Percentiles rank a stretch among this genome's conserved stretches.
These are phyloP conservation scores for Cheilinus undulatus DNA, from an alignment of 2,113 vertebrate species.

Conservation along the genomic window DNA sequence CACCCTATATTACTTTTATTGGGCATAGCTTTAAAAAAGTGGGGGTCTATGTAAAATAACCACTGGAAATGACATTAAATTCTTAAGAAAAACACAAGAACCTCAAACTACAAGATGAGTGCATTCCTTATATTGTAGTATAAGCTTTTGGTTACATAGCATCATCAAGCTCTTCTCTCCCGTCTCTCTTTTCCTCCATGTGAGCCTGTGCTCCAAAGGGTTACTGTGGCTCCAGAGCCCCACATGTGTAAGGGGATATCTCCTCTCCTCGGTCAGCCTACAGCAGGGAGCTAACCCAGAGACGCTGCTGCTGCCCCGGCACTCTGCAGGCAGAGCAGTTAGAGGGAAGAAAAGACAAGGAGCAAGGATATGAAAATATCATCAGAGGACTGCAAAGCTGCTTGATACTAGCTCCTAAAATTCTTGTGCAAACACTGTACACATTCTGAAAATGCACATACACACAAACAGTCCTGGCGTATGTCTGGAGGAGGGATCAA, in stretches of 20 bases:
- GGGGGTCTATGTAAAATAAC: no score
- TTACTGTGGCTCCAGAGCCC: conserved; percentile 57
- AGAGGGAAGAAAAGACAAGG: conserved; percentile 48
- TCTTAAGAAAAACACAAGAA: no score
- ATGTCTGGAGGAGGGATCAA: conserved; percentile 60
- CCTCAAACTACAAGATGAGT: no score
- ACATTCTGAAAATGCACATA: conserved; percentile 25
- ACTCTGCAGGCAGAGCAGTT: conserved; percentile 35
- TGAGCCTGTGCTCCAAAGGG: conserved; percentile 65
- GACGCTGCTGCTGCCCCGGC: conserved; percentile 41
- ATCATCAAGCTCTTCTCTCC: conserved; percentile 12
- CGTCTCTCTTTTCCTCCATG: conserved; percentile 61
- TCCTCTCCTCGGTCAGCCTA: conserved; percentile 60
- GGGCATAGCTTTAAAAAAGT: no score
- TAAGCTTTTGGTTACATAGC: no score
- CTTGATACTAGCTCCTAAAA: conserved; percentile 51
- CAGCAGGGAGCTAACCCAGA: conserved; percentile 38
- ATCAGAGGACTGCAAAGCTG: conserved; percentile 63
- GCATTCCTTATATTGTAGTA: no score
- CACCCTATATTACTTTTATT: no score
- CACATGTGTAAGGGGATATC: conserved; percentile 78
- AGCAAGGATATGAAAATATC: conserved; percentile 63
- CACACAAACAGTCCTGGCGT: conserved; percentile 64
- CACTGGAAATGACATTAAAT: neutral
- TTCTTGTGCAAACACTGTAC: conserved; percentile 61